These are phyloP conservation scores for Zaprionus bogoriensis DNA, from an alignment of 2,888 invertebrate genomes.

Conservation along the genomic window DNA sequence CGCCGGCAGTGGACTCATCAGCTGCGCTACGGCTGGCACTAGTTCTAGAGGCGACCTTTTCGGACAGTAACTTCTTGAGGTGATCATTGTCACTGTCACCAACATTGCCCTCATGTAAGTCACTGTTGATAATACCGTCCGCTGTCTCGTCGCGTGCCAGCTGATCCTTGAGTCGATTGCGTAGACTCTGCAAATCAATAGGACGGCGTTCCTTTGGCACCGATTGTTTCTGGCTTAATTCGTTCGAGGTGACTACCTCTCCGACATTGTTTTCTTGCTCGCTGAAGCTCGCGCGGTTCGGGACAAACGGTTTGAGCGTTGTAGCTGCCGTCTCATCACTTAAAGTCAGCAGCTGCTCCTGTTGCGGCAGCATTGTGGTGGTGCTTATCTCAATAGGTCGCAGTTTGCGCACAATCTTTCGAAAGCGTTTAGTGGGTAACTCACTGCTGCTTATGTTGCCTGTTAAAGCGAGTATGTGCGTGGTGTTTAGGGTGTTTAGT, in stretches of 20 bases:
- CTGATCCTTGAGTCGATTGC: conserved; percentile 58
- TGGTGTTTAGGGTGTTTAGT: too few species aligned
- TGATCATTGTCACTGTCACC: conserved; percentile 42
- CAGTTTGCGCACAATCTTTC: conserved; percentile 76
- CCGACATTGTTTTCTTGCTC: background rate
- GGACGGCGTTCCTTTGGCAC: conserved; percentile 13
- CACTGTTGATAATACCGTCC: conserved; percentile 48
- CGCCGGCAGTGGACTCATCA: background rate
- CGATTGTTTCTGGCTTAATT: conserved; percentile 6
- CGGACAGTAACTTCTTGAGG: conserved; percentile 66
- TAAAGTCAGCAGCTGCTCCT: background rate
- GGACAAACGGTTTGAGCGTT: conserved; percentile 51
- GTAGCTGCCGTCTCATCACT: conserved; percentile 3
- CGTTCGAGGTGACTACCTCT: background rate
- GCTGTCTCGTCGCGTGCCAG: conserved; percentile 42
- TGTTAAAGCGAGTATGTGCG: conserved; percentile 12
- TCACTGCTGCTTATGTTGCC: conserved; percentile 16
- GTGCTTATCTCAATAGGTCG: conserved; percentile 56
- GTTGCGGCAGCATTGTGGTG: background rate
- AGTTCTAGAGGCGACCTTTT: conserved; percentile 43
- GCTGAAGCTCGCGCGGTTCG: conserved; percentile 40
- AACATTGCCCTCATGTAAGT: conserved; percentile 11
- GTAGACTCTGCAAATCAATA: conserved; percentile 54
- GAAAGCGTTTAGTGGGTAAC: conserved; percentile 70
- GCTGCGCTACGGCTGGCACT: background rate